Conservation (phyloP, 1,140 invertebrate genomes). For the Eueides isabella region DNA sequence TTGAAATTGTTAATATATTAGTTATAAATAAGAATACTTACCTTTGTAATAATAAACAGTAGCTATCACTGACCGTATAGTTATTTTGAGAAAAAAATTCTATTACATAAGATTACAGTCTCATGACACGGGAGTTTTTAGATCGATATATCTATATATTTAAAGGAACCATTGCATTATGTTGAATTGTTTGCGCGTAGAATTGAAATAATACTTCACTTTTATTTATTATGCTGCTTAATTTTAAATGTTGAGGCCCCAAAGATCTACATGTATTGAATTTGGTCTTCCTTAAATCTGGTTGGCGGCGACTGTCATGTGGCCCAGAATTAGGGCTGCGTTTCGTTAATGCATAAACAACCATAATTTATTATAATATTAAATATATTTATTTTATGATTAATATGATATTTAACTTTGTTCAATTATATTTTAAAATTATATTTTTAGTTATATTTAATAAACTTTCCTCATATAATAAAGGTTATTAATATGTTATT, state of each 20-base stretch:
- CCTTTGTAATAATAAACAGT: conserved; percentile 69
- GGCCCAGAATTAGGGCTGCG: conserved; percentile 18
- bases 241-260: conserved; percentile 55
- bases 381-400: neutral
- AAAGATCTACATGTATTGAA: conserved; percentile 72
- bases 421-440: neutral
- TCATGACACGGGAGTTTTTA: conserved; percentile 68
- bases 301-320: conserved; percentile 70
- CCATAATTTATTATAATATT: neutral
- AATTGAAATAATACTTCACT: conserved; percentile 71
- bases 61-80: conserved; percentile 57
- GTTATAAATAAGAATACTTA: conserved; percentile 55
- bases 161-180: conserved; percentile 61
- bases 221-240: conserved; percentile 61
- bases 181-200: conserved; percentile 44
- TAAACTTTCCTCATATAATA: too few relatives aligned
- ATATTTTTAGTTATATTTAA: neutral
- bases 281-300: conserved; percentile 54
- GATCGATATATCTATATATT: conserved; percentile 56
- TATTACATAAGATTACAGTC: conserved; percentile 75
- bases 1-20: neutral
- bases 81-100: conserved; percentile 67
- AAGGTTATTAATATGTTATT: too few relatives aligned
- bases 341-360: conserved; percentile 13
- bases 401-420: neutral